These are phyloP conservation scores for Numenius phaeopus DNA, from an alignment of 2,797 vertebrate genomes.

Conservation along the genomic window DNA sequence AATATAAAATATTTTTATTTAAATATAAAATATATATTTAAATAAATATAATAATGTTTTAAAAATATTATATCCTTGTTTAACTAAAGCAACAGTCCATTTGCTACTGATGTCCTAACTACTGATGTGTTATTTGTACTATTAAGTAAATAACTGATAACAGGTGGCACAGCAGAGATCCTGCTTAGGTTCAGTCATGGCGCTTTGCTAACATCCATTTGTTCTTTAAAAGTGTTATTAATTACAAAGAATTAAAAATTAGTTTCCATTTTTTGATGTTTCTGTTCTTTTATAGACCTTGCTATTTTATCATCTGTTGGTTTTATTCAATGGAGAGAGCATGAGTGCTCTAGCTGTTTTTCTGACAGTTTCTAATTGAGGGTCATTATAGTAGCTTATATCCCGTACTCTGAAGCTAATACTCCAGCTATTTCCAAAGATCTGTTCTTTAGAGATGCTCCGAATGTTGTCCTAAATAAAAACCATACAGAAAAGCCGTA, in stretches of 20 bases:
- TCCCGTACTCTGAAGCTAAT: not conserved
- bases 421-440: not conserved
- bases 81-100: not conserved
- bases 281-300: not conserved
- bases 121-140: not conserved
- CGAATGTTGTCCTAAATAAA: not conserved
- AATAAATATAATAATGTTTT: not conserved
- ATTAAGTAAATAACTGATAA: not conserved
- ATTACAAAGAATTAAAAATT: not conserved
- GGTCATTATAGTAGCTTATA: not conserved
- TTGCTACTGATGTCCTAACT: not conserved
- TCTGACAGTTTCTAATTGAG: not conserved
- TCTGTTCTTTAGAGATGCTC: not conserved
- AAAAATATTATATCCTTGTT: not conserved
- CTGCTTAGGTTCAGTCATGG: not conserved
- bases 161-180: not conserved
- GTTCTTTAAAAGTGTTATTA: constrained; percentile 1
- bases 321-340: not conserved
- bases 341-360: not conserved
- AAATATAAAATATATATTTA: too few relatives aligned
- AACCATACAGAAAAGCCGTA: not conserved
- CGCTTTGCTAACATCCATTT: not conserved
- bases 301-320: not conserved
- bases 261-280: not conserved
- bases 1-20: too few relatives aligned